Conservation (phyloP, 2,113 vertebrate genomes). For the Orcinus orca region DNA sequence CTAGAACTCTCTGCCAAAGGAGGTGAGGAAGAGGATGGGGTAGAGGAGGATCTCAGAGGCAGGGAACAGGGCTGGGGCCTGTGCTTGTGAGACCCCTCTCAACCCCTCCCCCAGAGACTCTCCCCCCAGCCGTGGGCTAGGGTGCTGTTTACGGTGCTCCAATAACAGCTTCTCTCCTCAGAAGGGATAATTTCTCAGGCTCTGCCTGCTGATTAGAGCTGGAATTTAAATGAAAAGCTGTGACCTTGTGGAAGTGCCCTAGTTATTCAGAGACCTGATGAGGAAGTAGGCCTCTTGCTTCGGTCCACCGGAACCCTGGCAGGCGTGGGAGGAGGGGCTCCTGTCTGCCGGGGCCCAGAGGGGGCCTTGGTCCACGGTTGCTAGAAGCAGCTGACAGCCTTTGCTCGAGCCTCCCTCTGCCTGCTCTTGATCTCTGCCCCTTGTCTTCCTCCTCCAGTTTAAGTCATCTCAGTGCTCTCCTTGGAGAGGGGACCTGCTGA, state of each 20-base stretch:
- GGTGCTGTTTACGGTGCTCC: not conserved
- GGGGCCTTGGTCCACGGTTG: not conserved
- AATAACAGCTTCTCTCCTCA: conserved; percentile 39
- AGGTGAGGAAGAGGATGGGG: not conserved
- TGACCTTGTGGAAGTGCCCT: conserved; percentile 70
- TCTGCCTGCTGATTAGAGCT: conserved; percentile 72
- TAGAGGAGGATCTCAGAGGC: not conserved
- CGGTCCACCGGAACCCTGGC: conserved; percentile 32
- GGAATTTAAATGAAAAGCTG: conserved; percentile 71
- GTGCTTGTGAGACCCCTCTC: not conserved
- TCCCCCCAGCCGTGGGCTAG: not conserved
- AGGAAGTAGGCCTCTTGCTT: conserved; percentile 69
- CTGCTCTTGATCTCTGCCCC: not conserved
- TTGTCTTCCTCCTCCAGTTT: not conserved
- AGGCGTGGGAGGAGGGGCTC: not conserved
- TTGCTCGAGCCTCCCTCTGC: not conserved
- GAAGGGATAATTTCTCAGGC: conserved; percentile 66
- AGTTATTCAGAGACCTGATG: conserved; percentile 61
- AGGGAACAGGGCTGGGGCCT: not conserved
- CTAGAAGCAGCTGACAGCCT: not conserved
- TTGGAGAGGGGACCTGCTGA: not conserved
- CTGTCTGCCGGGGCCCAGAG: not conserved
- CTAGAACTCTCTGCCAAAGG: not conserved
- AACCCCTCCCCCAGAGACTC: not conserved
- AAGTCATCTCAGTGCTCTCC: not conserved